Conservation (phyloP, 2,888 invertebrate species). For the Saturnia pavonia region DNA sequence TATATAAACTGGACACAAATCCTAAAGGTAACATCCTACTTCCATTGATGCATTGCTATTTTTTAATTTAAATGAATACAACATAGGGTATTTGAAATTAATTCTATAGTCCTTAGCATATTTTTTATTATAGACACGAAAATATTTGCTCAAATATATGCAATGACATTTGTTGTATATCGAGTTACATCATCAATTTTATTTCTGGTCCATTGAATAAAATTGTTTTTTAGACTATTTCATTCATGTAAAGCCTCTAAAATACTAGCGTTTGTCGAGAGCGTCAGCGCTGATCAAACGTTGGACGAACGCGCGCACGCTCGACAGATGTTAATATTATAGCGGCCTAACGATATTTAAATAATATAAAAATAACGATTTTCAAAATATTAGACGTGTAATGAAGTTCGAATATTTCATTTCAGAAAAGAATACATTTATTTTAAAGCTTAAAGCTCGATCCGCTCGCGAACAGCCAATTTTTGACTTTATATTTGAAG, state of each 20-base stretch:
- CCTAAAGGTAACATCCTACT: not conserved
- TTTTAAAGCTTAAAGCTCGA: conserved; percentile 12
- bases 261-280: no score
- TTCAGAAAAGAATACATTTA: conserved; percentile 15
- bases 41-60: not conserved
- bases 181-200: not conserved
- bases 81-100: not conserved
- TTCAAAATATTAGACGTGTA: not conserved
- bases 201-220: not conserved
- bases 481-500: conserved; percentile 29
- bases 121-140: not conserved
- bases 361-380: not conserved
- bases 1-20: not conserved
- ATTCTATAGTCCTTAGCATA: not conserved
- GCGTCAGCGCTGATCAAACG: no score
- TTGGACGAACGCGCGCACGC: no score
- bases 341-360: not conserved
- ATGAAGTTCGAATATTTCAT: not conserved
- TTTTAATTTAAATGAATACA: not conserved
- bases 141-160: not conserved
- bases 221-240: not conserved
- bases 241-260: no score
- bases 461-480: conserved; percentile 3
- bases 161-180: not conserved
- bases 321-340: no score